Conservation (phyloP, 2,888 invertebrate species). For the Zhuqinia jingwanae region DNA sequence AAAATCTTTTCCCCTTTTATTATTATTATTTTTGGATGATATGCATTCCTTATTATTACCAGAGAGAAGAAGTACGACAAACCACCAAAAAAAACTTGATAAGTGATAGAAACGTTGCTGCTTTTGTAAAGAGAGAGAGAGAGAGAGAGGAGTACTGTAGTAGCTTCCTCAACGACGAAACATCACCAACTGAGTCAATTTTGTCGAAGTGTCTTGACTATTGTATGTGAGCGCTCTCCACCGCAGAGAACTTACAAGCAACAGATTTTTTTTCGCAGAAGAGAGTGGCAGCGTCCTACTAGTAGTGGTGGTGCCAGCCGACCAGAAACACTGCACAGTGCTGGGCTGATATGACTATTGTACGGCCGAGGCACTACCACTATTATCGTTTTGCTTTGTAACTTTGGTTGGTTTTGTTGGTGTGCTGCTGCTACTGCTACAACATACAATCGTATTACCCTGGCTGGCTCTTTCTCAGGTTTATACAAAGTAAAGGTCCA, state of each 20-base stretch:
- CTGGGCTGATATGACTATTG: background rate
- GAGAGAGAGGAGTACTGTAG: constrained; percentile 21
- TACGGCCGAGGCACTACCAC: background rate
- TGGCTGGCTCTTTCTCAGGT: too few species aligned
- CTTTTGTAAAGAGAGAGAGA: too few species aligned
- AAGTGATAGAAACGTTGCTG: too few species aligned
- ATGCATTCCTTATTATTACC: too few species aligned
- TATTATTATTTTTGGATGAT: too few species aligned
- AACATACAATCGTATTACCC: background rate
- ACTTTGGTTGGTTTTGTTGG: background rate
- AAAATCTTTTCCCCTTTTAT: too few species aligned
- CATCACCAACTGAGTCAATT: constrained; percentile 40
- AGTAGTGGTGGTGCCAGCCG: background rate
- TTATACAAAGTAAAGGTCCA: too few species aligned
- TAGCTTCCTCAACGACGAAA: constrained; percentile 46
- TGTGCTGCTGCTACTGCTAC: background rate
- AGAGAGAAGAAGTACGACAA: too few species aligned
- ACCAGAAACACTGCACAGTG: background rate
- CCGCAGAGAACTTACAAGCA: constrained; percentile 28
- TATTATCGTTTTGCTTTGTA: too few species aligned
- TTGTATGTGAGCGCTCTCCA: background rate
- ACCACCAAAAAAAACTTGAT: too few species aligned
- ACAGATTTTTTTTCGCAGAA: constrained; percentile 56
- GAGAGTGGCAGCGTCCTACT: too few species aligned
- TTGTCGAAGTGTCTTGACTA: constrained; percentile 5